These are phyloP conservation scores for Sinopyrophorus schimmeli DNA, from an alignment of 2,888 invertebrate species.

Conservation along the genomic window DNA sequence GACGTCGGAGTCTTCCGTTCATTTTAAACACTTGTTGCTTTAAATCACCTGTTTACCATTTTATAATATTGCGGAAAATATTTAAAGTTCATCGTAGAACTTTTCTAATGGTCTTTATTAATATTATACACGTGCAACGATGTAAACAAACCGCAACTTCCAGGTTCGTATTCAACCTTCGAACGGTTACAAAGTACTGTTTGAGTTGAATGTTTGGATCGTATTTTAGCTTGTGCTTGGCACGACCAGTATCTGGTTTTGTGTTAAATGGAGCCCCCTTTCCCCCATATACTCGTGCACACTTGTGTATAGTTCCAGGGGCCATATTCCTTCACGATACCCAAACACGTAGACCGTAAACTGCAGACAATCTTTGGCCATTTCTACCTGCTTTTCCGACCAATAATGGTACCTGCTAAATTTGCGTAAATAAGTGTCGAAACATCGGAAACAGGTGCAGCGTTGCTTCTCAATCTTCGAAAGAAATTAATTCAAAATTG, in stretches of 20 bases:
- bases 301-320: not conserved
- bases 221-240: conserved; percentile 11
- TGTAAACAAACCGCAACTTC: conserved; percentile 56
- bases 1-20: conserved; percentile 48
- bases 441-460: too few relatives aligned
- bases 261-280: conserved; percentile 52
- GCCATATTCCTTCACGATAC: conserved; percentile 7
- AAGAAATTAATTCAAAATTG: too few relatives aligned
- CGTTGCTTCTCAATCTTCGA: too few relatives aligned
- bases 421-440: too few relatives aligned
- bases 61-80: conserved; percentile 37
- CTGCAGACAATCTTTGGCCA: conserved; percentile 1
- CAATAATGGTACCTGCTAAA: conserved; percentile 6
- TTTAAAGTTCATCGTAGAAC: conserved; percentile 29
- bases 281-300: conserved; percentile 40
- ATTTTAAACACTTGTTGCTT: conserved; percentile 41
- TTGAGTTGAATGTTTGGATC: conserved; percentile 4
- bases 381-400: conserved; percentile 2
- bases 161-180: conserved; percentile 2
- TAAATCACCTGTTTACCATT: conserved; percentile 45
- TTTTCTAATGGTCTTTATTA: conserved; percentile 2
- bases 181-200: conserved; percentile 4
- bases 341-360: not conserved
- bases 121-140: not conserved
- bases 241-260: conserved; percentile 49